These are phyloP conservation scores for Melanostigma gelatinosum DNA, from an alignment of 2,113 vertebrate species.

Conservation along the genomic window DNA sequence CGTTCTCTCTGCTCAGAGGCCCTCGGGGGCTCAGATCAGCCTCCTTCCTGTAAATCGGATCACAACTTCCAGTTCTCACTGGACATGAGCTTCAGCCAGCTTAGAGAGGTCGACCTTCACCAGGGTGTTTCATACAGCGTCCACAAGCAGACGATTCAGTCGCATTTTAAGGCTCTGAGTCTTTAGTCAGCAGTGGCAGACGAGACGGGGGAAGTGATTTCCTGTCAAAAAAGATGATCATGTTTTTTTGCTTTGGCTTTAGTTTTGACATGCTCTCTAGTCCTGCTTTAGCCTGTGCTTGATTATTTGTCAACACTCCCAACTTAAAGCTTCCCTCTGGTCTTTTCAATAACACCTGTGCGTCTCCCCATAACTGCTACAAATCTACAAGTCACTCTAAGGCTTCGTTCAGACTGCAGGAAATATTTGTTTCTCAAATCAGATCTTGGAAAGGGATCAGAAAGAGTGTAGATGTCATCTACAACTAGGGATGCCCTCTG, in stretches of 20 bases:
- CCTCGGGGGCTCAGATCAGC: constrained; percentile 5
- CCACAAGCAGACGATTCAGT: neutral
- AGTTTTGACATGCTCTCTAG: neutral
- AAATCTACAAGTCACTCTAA: neutral
- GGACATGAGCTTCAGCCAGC: constrained; percentile 8
- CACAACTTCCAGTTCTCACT: neutral
- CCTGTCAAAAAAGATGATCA: neutral
- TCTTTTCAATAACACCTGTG: neutral
- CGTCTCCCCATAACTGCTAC: neutral
- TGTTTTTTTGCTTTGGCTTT: neutral
- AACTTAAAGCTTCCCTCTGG: neutral
- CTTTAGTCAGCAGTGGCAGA: neutral
- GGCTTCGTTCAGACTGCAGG: neutral
- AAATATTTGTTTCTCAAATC: neutral
- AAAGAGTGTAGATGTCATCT: neutral
- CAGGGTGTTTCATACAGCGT: neutral
- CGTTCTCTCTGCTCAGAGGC: neutral
- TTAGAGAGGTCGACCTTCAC: constrained; percentile 25
- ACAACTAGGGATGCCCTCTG: neutral
- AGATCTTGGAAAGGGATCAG: too few species aligned
- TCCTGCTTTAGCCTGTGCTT: neutral
- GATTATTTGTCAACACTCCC: neutral
- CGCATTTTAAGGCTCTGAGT: neutral
- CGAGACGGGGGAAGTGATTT: neutral
- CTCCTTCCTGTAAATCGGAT: constrained; percentile 6